Evolutionary conservation across 2,888 invertebrate species (phyloP).

Genomic region (Diabrotica balteata): DNA sequence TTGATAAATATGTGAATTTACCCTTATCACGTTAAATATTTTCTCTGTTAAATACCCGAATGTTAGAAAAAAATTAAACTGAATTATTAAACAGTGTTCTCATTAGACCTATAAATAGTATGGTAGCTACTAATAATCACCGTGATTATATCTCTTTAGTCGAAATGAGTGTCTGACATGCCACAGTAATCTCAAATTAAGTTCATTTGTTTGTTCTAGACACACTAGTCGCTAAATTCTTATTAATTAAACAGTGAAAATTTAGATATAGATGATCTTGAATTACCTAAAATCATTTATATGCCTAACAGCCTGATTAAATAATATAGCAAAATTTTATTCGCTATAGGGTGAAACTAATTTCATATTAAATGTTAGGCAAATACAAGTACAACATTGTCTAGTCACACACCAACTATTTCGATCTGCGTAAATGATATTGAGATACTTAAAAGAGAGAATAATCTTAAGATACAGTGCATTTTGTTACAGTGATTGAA

Average conservation of each 20-base stretch:
- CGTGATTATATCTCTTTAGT: conserved; percentile 7
- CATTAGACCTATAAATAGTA: background rate
- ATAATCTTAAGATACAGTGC: no score
- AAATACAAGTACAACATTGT: background rate
- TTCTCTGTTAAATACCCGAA: no score
- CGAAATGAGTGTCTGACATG: conserved; percentile 13
- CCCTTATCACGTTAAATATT: no score
- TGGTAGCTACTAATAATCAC: conserved; percentile 2
- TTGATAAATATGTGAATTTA: no score
- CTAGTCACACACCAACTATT: no score
- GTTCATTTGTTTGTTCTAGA: background rate
- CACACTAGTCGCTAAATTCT: background rate
- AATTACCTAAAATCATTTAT: background rate
- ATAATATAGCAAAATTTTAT: no score
- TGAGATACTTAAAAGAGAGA: no score
- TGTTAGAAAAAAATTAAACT: background rate
- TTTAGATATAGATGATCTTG: background rate
- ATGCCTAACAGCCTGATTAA: no score
- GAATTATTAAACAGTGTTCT: background rate
- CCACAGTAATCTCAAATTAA: conserved; percentile 7
- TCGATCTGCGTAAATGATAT: no score
- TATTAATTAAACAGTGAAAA: background rate
- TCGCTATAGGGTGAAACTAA: no score
- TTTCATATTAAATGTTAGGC: no score
- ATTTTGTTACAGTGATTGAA: no score